Evolutionary conservation across 2,888 invertebrate genomes (phyloP), one percentile per base, ranked within the genome.

Genomic region (Phyllotreta cruciferae): DNA sequence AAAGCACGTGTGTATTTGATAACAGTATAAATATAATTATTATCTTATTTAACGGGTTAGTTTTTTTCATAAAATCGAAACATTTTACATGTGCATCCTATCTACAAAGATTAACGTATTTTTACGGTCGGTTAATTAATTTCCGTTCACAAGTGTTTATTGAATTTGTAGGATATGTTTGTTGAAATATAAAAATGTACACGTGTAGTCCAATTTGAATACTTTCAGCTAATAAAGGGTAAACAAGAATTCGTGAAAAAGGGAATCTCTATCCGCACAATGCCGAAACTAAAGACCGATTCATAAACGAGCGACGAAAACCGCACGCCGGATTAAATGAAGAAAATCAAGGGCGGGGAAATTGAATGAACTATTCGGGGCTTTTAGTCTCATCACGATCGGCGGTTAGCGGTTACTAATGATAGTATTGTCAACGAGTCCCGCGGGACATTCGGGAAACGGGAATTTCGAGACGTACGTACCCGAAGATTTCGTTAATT

Each of bases 401-500:
- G 44, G 68, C 63, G 66, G 69, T 64, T 66, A 58, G 70, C 65
- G 70, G 68, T 67, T 69, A 68, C 71, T 71, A 71, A 71, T 71
- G 71, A 71, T 64, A 67, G 71, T 71, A 71, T 71, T 71, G 71
- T 71, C 61, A 64, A 63, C 56, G 56, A 49, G 49, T 69, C 71
- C 69, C 49, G 44, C 49, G 68, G 63, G 66, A 63, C 41, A 49
- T 50, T 53, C 49, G 50, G 45, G 55, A 56, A 37, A 24, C 24
- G 24, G 24, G 24, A 24, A 4, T 24, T 24, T 24, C 24, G 24
- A 24, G 24, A 24, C 24, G 24, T 24, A 24, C 4, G 24, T 24
- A 24, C 24, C 24, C 24, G 4, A 24, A 24, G 24, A 24, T 24
- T 24, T 24, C 24, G 24, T 24, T 24, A 24, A 24, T 24, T 24